A percentile compares a stretch with the other conserved stretches of the same genome.
These are phyloP conservation scores for Cladorhizidae sp. DNA, from an alignment of 37 sponge, comb jelly and placozoan species.

Conservation along the genomic window DNA sequence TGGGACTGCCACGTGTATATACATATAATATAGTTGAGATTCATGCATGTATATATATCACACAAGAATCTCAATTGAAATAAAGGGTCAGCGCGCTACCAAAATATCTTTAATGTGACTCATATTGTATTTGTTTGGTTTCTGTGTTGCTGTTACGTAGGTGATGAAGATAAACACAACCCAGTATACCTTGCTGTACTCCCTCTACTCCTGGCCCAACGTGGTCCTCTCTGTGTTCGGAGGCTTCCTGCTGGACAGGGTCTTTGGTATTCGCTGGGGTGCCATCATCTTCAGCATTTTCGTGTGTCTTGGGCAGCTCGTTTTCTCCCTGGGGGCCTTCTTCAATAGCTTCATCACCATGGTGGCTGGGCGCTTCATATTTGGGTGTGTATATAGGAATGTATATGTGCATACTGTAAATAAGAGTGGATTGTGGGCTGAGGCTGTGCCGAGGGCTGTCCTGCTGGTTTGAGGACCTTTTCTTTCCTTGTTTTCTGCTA, in stretches of 20 bases:
- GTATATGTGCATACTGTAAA: neutral
- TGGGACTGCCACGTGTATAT: no score
- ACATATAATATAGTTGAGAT: no score
- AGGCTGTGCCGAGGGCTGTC: no score
- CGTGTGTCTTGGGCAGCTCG: constrained; percentile 81
- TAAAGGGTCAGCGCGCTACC: no score
- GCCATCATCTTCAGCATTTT: constrained; percentile 75
- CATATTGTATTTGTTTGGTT: no score
- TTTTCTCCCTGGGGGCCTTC: constrained; percentile 92
- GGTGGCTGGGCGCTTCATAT: constrained; percentile 93
- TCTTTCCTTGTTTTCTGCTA: neutral
- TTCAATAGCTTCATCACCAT: constrained; percentile 72
- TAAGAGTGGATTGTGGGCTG: neutral
- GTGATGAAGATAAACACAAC: constrained; percentile 64
- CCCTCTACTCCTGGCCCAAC: constrained; percentile 99
- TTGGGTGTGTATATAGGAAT: constrained; percentile 90
- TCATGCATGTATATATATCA: no score
- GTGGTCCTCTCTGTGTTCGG: constrained; percentile 96
- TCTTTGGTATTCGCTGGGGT: constrained; percentile 89
- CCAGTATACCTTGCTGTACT: constrained; percentile 83
- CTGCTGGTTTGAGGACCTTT: neutral
- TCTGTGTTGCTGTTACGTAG: constrained; percentile 27
- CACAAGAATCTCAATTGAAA: no score
- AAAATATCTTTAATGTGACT: no score
- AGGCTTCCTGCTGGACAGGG: constrained; percentile 91